Conservation (phyloP, 2,888 invertebrate species). For the Apotomis turbidana region DNA sequence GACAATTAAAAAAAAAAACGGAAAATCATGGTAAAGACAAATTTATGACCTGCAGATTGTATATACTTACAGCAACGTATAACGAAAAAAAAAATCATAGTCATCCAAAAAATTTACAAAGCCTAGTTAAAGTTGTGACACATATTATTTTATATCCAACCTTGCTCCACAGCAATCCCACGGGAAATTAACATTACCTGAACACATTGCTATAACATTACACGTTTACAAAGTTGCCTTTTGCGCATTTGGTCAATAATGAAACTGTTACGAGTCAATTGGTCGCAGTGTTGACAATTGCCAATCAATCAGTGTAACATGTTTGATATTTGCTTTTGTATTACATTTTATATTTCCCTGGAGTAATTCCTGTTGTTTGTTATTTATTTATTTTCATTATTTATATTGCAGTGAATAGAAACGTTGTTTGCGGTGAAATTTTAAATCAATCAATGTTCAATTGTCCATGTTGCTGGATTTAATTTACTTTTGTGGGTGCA, state of each 20-base stretch:
- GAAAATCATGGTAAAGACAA: too few species aligned
- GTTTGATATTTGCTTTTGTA: background rate
- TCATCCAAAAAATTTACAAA: too few species aligned
- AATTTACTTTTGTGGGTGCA: too few species aligned
- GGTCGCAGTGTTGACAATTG: background rate
- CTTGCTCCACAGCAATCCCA: background rate
- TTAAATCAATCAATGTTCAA: background rate
- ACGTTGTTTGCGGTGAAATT: background rate
- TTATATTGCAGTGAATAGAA: background rate
- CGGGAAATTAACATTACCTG: background rate
- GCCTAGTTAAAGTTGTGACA: too few species aligned
- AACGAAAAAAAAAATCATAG: too few species aligned
- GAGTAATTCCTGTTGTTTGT: background rate
- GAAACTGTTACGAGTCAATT: constrained; percentile 3
- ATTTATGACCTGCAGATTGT: too few species aligned
- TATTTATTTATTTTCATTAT: background rate
- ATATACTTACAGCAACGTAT: too few species aligned
- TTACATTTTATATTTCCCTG: background rate
- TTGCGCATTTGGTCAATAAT: background rate
- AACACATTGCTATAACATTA: background rate
- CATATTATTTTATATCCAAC: too few species aligned
- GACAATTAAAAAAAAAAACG: too few species aligned
- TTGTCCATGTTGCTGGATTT: too few species aligned
- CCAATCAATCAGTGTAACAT: background rate
- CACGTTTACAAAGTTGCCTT: background rate